Evolutionary conservation across 2,888 invertebrate genomes (phyloP).

Genomic region (Epistrophe eligans): DNA sequence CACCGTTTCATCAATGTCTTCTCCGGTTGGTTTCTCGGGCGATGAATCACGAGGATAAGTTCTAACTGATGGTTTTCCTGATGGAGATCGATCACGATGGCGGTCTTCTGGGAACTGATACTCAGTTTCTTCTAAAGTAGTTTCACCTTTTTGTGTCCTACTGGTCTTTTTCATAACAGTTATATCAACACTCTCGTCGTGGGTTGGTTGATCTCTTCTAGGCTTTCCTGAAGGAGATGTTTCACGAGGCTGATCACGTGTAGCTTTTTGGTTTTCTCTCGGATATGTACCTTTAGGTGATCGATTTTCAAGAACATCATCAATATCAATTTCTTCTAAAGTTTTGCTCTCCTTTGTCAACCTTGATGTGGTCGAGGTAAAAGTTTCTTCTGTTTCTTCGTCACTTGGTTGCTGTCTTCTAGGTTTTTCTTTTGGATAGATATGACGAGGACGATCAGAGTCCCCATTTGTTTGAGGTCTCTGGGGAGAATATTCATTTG

Average conservation of each 20-base stretch:
- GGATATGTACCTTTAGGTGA: not conserved
- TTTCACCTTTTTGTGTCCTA: not conserved
- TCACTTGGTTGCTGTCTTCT: slow-evolving; percentile 30
- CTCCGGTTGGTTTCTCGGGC: not conserved
- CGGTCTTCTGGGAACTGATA: not conserved
- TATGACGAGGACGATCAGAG: not conserved
- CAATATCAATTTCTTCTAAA: slow-evolving; percentile 10
- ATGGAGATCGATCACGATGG: slow-evolving; percentile 26
- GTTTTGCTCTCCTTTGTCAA: slow-evolving; percentile 10
- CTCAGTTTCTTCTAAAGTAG: slow-evolving; percentile 1
- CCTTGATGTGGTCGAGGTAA: not conserved
- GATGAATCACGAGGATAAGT: slow-evolving; percentile 26
- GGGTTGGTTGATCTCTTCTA: slow-evolving; percentile 26
- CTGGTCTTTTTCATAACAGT: slow-evolving; percentile 2
- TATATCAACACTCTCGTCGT: slow-evolving; percentile 33
- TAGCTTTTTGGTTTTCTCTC: not conserved
- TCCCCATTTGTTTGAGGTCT: slow-evolving; percentile 14
- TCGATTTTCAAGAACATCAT: not conserved
- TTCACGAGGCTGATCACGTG: slow-evolving; percentile 9
- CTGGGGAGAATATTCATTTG: not conserved
- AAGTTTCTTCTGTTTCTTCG: slow-evolving; percentile 43
- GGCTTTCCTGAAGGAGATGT: slow-evolving; percentile 56
- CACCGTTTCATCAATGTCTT: slow-evolving; percentile 9
- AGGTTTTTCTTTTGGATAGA: slow-evolving; percentile 44
- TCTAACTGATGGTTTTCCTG: not conserved